Base-by-base conservation (phyloP, 1,140 invertebrate species). In the Heliconius hermathena region DNA sequence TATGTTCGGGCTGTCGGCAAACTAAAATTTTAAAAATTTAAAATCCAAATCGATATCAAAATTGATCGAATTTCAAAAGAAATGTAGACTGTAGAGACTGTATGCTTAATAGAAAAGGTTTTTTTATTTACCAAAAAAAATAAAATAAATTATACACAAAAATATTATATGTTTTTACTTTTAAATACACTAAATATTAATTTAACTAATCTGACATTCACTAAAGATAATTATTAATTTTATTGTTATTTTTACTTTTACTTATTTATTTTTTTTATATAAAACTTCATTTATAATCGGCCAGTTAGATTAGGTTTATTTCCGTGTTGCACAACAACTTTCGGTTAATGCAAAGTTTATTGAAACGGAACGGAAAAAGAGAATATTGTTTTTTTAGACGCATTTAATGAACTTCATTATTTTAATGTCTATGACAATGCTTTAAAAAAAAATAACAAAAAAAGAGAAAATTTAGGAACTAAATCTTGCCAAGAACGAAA, bases 271-370 rank as follows among this genome's bases (percentile, higher is more conserved):
- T 66, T 66, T n/a, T 29, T 57, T 9, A 29, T 3, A 22, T n/a
- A 29, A 29, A 29, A 29, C 60, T 66, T 29, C 26, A 26, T 29
- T 66, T 66, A 26, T 16, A 16, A 73, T 46, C 26, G 3, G 54
- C 29, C 29, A 73, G 73, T 74, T 80, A 79, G 18, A 20, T 49
- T 46, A 46, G 41, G 41, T 18, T 77, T 54, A 74, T 84, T 88
- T 89, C 87, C 88, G 85, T 70, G 76, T 90, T 90, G 76, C 84
- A 85, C 84, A 88, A 88, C 16, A 22, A 38, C 60, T 76, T 78
- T 73, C 71, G 71, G 76, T 73, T 41, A 57, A 73, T 29, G 18
- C 71, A 36, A 78, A 41, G 60, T 26, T 73, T 73, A 73, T 72
- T 78, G 38, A 78, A 78, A 52, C 76, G 71, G 54, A 73, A 73